phyloP scores from a whole-genome alignment of 2,797 vertebrate species.

The Anas capensis region DNA sequence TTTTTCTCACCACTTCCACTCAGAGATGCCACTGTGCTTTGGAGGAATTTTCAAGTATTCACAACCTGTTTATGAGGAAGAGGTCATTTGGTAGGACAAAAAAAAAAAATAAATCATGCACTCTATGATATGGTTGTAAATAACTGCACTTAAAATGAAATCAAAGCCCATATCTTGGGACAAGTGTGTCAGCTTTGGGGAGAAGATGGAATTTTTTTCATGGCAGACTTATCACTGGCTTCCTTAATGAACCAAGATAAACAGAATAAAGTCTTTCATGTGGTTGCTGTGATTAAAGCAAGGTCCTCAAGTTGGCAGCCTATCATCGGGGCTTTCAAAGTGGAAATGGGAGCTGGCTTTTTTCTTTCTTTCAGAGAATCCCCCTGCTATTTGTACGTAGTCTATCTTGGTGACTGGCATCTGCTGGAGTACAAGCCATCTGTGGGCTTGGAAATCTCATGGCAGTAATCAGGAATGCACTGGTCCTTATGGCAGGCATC shows the following conservation, averaged over 20 bases:
- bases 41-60: neutral
- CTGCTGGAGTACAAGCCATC: constrained; percentile 64
- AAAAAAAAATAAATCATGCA: neutral
- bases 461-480: constrained; percentile 83
- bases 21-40: neutral
- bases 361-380: constrained; percentile 72
- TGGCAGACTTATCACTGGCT: constrained; percentile 80
- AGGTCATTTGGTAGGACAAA: constrained; percentile 4
- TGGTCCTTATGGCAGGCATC: constrained; percentile 86
- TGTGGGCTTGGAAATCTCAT: constrained; percentile 82
- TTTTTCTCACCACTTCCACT: neutral
- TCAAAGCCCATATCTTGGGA: constrained; percentile 16
- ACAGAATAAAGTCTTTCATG: constrained; percentile 73
- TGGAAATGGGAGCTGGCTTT: constrained; percentile 79
- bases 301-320: constrained; percentile 84
- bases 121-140: constrained; percentile 34
- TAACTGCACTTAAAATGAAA: constrained; percentile 60
- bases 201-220: constrained; percentile 62
- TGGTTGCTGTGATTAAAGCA: constrained; percentile 81
- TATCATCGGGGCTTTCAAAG: constrained; percentile 78
- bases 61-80: neutral
- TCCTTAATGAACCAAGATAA: constrained; percentile 79
- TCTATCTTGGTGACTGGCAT: constrained; percentile 84
- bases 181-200: constrained; percentile 56
- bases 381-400: constrained; percentile 61